These are phyloP conservation scores for Periplaneta americana DNA, from an alignment of 1,140 invertebrate species.

Conservation along the genomic window DNA sequence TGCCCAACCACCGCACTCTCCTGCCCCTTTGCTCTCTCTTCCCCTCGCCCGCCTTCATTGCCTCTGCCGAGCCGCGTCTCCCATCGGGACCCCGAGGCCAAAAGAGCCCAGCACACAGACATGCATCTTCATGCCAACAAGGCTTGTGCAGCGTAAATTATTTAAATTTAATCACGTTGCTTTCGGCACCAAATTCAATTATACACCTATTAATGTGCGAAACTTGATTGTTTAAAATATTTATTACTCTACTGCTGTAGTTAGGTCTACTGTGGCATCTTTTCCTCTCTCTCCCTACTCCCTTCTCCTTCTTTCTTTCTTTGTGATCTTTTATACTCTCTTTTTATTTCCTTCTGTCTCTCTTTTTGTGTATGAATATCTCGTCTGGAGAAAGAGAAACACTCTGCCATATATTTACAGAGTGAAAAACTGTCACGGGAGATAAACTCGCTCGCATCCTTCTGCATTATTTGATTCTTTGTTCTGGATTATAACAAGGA, in stretches of 20 bases:
- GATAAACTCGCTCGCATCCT: background rate
- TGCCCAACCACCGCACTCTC: background rate
- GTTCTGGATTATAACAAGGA: background rate
- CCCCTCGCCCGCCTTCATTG: background rate
- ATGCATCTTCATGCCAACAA: constrained; percentile 16
- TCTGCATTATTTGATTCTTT: background rate
- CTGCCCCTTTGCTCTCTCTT: background rate
- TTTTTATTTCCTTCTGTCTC: background rate
- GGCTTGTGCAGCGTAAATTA: constrained; percentile 12
- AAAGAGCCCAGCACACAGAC: constrained; percentile 1
- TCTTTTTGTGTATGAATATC: background rate
- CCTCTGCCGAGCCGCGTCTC: background rate
- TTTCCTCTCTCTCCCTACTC: background rate
- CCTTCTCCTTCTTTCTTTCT: background rate
- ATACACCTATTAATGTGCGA: constrained; percentile 20
- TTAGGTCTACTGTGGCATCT: constrained; percentile 5
- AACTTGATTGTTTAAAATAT: constrained; percentile 23
- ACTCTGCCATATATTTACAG: background rate
- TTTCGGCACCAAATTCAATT: constrained; percentile 20
- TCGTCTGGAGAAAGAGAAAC: background rate
- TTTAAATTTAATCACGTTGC: constrained; percentile 21
- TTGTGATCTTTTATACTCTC: background rate
- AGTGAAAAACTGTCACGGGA: background rate
- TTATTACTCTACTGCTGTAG: constrained; percentile 15
- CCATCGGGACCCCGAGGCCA: background rate